Conservation (phyloP, 2,888 invertebrate genomes). For the Chloromyia formosa region DNA sequence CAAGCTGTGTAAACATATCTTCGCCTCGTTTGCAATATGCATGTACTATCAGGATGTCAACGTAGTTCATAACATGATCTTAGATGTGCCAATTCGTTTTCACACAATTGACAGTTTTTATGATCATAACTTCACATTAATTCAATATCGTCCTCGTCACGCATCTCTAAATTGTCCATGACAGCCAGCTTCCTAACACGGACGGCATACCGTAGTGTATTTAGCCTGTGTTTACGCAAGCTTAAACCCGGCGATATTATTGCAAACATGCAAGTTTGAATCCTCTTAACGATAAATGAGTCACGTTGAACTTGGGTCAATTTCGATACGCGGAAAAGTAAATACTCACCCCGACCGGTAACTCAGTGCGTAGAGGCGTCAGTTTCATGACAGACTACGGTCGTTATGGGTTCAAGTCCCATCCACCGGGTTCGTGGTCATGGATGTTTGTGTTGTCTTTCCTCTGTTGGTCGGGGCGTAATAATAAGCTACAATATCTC, state of each 20-base stretch:
- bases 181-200: conserved; percentile 94
- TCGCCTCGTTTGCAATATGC: too few relatives aligned
- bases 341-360: too few relatives aligned
- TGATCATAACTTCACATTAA: conserved; percentile 65
- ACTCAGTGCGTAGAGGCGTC: too few relatives aligned
- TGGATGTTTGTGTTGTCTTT: too few relatives aligned
- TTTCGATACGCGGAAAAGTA: conserved; percentile 98
- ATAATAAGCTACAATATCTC: too few relatives aligned
- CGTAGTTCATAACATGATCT: too few relatives aligned
- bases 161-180: conserved; percentile 75
- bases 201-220: conserved; percentile 97
- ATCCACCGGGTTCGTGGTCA: too few relatives aligned
- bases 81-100: conserved; percentile 85
- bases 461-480: too few relatives aligned
- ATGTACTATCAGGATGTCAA: too few relatives aligned
- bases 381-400: too few relatives aligned
- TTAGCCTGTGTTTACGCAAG: conserved; percentile 97
- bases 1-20: too few relatives aligned
- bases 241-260: conserved; percentile 98
- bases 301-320: conserved; percentile 95
- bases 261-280: conserved; percentile 99
- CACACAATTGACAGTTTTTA: conserved; percentile 69
- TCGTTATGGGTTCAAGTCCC: too few relatives aligned
- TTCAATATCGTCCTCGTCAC: conserved; percentile 64
- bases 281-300: conserved; percentile 98